Percentiles rank a stretch among this genome's conserved stretches.
Evolutionary conservation across 2,888 invertebrate genomes (phyloP).

Genomic region (Megalurothrips usitatus): DNA sequence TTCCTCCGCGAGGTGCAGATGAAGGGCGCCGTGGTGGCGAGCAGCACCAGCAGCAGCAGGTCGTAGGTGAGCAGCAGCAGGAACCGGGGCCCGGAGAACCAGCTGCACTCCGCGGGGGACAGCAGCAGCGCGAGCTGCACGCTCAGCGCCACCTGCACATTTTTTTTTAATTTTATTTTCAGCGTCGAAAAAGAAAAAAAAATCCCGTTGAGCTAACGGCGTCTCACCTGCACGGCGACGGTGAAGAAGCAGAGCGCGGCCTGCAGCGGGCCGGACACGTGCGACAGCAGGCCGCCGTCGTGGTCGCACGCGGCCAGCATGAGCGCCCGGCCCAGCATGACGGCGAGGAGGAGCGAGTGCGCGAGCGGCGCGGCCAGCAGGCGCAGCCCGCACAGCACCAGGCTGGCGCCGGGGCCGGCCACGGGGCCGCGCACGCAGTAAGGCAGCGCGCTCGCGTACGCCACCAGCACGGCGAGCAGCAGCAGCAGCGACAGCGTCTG

Average conservation of each 20-base stretch:
- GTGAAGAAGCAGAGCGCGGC: slow-evolving; percentile 60
- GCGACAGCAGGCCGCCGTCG: slow-evolving; percentile 63
- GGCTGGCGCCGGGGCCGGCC: slow-evolving; percentile 37
- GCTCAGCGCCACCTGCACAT: slow-evolving; percentile 44
- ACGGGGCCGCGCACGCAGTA: slow-evolving; percentile 46
- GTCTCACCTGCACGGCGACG: slow-evolving; percentile 57
- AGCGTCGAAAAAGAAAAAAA: slow-evolving; percentile 42
- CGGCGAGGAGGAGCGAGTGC: slow-evolving; percentile 59
- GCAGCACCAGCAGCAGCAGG: slow-evolving; percentile 54
- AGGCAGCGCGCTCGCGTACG: slow-evolving; percentile 47
- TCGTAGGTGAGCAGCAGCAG: slow-evolving; percentile 57
- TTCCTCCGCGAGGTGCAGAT: slow-evolving; percentile 61
- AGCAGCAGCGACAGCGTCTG: slow-evolving; percentile 46
- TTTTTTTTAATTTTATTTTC: slow-evolving; percentile 34
- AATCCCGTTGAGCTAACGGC: too few species aligned
- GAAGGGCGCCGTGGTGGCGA: slow-evolving; percentile 57
- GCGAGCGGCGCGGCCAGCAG: slow-evolving; percentile 57
- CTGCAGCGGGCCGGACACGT: slow-evolving; percentile 66
- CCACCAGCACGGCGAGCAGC: slow-evolving; percentile 47
- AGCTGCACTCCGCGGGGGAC: slow-evolving; percentile 49
- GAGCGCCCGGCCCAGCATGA: slow-evolving; percentile 59
- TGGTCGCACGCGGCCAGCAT: slow-evolving; percentile 61
- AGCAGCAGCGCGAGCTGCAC: slow-evolving; percentile 49
- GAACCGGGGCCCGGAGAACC: slow-evolving; percentile 51
- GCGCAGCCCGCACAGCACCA: slow-evolving; percentile 53